Percentiles rank a stretch among this genome's conserved stretches.
Conservation (phyloP, 2,113 vertebrate species). For the Mormoops blainvillei region DNA sequence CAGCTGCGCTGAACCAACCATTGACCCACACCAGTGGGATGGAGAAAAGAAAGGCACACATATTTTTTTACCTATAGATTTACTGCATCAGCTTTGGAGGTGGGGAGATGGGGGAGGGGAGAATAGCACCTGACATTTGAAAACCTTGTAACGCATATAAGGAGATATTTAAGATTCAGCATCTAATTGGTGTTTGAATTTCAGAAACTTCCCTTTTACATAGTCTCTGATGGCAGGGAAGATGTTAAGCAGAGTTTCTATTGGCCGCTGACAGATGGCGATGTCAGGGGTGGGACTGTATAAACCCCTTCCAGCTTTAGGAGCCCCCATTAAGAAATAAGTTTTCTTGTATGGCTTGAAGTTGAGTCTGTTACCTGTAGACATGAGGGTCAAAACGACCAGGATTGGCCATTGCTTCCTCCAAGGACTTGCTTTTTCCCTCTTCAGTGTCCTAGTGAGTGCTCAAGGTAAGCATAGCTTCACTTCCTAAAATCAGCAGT, state of each 20-base stretch:
- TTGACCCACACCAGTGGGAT: not conserved
- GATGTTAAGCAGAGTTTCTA: not conserved
- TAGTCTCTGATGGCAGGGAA: not conserved
- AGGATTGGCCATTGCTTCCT: not conserved
- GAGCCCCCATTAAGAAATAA: not conserved
- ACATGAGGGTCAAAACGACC: not conserved
- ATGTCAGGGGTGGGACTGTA: not conserved
- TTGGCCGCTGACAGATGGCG: not conserved
- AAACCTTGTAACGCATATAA: not conserved
- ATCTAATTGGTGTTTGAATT: not conserved
- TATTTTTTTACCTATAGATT: not conserved
- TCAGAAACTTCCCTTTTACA: not conserved
- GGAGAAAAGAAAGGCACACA: not conserved
- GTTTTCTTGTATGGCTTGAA: not conserved
- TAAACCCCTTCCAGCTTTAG: not conserved
- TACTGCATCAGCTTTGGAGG: not conserved
- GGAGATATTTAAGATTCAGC: not conserved
- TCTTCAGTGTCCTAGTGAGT: not conserved
- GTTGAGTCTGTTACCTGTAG: not conserved
- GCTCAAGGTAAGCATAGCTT: not conserved
- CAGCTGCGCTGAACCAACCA: not conserved
- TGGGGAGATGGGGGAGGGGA: not conserved
- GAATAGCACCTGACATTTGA: not conserved
- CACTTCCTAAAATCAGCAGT: not conserved
- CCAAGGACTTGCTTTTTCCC: not conserved